phyloP scores from a whole-genome alignment of 2,113 vertebrate genomes.

The Heterocephalus glaber region DNA sequence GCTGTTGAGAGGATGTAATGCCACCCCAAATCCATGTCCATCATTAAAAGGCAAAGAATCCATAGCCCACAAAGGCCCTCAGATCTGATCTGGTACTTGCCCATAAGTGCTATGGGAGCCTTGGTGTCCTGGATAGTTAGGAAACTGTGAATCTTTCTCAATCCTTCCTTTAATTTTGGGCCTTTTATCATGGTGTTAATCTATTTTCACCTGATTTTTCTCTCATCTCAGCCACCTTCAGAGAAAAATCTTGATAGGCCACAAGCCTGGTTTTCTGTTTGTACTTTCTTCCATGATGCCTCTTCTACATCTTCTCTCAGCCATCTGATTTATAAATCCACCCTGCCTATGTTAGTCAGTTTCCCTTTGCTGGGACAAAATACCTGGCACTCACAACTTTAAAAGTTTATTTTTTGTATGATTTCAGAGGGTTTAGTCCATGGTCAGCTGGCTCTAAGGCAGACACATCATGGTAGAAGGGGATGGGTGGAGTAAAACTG shows the following conservation, averaged over 20 bases:
- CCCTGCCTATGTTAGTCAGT: background rate
- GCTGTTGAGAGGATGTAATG: background rate
- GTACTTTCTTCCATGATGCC: background rate
- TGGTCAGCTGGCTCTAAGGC: background rate
- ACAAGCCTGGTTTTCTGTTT: background rate
- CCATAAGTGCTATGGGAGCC: background rate
- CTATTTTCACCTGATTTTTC: background rate
- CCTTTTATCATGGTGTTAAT: no score
- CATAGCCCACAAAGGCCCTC: rapidly evolving
- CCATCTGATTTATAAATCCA: background rate
- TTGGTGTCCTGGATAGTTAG: no score
- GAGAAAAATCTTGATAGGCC: background rate
- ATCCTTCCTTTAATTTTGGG: background rate
- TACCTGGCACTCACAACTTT: background rate
- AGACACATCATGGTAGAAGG: background rate
- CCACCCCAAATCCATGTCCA: background rate
- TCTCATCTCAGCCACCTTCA: background rate
- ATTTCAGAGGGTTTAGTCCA: background rate
- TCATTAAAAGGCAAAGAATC: background rate
- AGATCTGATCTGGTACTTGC: background rate
- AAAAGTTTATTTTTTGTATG: background rate
- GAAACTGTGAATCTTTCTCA: background rate
- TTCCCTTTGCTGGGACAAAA: background rate
- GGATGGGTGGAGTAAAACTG: background rate
- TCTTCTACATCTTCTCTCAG: background rate